These are phyloP conservation scores for Australoheros scitulus DNA, from an alignment of 2,113 vertebrate species.

Conservation along the genomic window DNA sequence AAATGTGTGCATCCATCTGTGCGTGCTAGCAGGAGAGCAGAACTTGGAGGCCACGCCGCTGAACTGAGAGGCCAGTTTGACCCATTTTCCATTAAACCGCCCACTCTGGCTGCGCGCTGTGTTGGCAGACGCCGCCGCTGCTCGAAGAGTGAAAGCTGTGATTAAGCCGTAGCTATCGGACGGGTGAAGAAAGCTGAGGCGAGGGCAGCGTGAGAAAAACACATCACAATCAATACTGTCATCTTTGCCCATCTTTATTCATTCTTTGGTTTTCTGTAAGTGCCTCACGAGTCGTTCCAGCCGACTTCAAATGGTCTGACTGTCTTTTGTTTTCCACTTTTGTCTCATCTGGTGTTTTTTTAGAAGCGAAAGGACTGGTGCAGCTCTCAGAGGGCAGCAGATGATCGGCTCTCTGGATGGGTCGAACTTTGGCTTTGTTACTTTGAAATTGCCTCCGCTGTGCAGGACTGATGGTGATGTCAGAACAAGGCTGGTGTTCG, in stretches of 20 bases:
- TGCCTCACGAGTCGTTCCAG: neutral
- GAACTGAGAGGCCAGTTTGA: slow-evolving; percentile 39
- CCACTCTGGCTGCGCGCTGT: slow-evolving; percentile 23
- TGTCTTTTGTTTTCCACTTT: neutral
- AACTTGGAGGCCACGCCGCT: slow-evolving; percentile 23
- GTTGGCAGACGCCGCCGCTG: slow-evolving; percentile 20
- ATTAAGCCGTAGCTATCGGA: slow-evolving; percentile 22
- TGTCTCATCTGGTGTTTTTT: slow-evolving; percentile 1
- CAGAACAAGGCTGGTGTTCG: neutral
- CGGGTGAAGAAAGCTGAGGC: slow-evolving; percentile 6
- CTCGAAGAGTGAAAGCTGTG: slow-evolving; percentile 30
- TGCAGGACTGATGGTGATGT: neutral
- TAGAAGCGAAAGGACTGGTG: neutral
- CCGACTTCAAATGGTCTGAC: neutral
- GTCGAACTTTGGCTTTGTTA: neutral
- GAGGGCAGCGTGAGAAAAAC: slow-evolving; percentile 4
- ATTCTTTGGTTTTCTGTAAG: neutral
- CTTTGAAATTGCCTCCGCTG: slow-evolving; percentile 1
- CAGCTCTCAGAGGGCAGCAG: neutral
- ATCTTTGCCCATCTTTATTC: slow-evolving; percentile 15
- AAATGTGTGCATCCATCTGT: slow-evolving; percentile 41
- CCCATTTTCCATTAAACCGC: slow-evolving; percentile 47
- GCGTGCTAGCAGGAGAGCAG: neutral
- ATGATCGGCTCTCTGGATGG: neutral
- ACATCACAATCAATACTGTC: slow-evolving; percentile 41